A percentile compares a stretch with the other conserved stretches of the same genome.
Conservation (phyloP, 2,888 invertebrate species). For the Agonum fuliginosum region DNA sequence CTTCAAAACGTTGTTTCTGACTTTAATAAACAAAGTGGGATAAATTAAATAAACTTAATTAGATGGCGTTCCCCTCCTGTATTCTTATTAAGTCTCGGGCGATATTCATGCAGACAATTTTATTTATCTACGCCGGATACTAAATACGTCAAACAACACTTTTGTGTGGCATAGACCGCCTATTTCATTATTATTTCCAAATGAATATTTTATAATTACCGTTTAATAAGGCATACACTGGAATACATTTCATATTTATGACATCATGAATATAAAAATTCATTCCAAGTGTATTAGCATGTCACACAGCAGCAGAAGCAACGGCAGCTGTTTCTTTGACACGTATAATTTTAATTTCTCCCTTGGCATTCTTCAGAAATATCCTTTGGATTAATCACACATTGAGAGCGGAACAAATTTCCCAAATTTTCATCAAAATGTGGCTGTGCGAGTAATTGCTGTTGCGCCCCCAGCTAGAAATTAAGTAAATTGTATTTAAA, state of each 20-base stretch:
- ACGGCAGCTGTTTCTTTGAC: slow-evolving; percentile 34
- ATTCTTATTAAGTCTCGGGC: too few species aligned
- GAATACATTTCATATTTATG: slow-evolving; percentile 57
- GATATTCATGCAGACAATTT: too few species aligned
- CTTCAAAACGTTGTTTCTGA: too few species aligned
- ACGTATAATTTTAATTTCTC: slow-evolving; percentile 54
- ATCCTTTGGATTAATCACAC: slow-evolving; percentile 37
- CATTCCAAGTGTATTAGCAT: slow-evolving; percentile 40
- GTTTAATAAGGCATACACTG: slow-evolving; percentile 49
- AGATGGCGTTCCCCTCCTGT: too few species aligned
- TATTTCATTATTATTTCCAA: slow-evolving; percentile 52
- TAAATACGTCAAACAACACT: slow-evolving; percentile 14
- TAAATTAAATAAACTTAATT: too few species aligned
- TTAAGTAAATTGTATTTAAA: slow-evolving; percentile 59
- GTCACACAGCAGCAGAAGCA: slow-evolving; percentile 28
- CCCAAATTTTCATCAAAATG: slow-evolving; percentile 43
- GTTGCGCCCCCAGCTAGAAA: slow-evolving; percentile 45
- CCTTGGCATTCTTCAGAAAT: slow-evolving; percentile 19
- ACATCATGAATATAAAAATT: slow-evolving; percentile 59
- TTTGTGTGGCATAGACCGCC: slow-evolving; percentile 42
- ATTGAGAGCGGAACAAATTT: slow-evolving; percentile 53
- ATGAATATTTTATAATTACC: slow-evolving; percentile 58
- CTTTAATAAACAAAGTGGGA: too few species aligned
- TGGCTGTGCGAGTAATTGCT: slow-evolving; percentile 45
- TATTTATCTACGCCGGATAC: slow-evolving; percentile 10